Evolutionary conservation across 2,797 vertebrate species (phyloP).

Genomic region (Heterohyrax brucei): DNA sequence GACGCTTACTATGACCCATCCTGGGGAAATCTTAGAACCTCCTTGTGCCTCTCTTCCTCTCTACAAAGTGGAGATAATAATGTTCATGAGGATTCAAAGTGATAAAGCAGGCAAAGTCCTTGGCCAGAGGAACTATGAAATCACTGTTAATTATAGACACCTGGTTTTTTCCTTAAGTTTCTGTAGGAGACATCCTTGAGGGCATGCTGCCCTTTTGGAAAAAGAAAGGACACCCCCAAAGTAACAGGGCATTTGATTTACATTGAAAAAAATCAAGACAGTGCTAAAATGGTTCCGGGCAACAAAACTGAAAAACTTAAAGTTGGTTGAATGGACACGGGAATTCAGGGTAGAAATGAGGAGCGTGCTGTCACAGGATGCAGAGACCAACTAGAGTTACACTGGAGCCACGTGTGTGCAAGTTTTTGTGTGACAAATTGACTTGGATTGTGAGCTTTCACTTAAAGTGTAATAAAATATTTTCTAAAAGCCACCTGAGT

Average conservation of each 20-base stretch:
- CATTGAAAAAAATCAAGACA: neutral
- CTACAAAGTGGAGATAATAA: neutral
- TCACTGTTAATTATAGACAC: neutral
- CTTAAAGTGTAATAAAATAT: too few relatives aligned
- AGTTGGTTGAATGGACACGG: too few relatives aligned
- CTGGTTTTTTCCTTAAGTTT: constrained; percentile 23
- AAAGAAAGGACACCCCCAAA: neutral
- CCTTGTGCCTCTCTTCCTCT: neutral
- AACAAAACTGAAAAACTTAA: neutral
- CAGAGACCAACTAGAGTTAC: too few relatives aligned
- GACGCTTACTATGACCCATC: neutral
- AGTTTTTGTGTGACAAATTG: too few relatives aligned
- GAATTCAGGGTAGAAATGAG: too few relatives aligned
- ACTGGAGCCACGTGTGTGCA: too few relatives aligned
- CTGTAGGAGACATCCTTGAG: constrained; percentile 11
- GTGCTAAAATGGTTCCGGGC: neutral
- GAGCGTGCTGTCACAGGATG: too few relatives aligned
- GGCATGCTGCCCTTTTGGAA: neutral
- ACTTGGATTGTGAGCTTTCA: too few relatives aligned
- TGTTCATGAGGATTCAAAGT: neutral
- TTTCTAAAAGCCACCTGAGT: too few relatives aligned
- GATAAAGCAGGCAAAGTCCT: neutral
- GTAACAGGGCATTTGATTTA: neutral
- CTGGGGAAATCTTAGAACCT: neutral
- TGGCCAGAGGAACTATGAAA: neutral